Conservation (phyloP, 2,888 invertebrate genomes). For the Gasteruption jaculator region DNA sequence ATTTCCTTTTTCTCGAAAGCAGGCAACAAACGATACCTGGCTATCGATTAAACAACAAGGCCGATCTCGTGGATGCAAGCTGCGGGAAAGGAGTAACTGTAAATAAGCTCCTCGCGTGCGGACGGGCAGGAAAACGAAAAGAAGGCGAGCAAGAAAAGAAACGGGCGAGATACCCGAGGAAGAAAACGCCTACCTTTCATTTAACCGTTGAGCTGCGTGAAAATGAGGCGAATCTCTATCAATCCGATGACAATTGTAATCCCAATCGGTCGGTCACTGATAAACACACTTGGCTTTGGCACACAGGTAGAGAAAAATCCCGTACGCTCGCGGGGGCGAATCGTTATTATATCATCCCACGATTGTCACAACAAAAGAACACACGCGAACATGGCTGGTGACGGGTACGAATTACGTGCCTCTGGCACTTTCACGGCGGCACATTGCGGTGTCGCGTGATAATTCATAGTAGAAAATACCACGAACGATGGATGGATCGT, state of each 20-base stretch:
- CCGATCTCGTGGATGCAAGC: too few species aligned
- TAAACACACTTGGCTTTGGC: not conserved
- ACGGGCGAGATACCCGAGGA: not conserved
- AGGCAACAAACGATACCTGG: too few species aligned
- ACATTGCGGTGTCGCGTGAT: slow-evolving; percentile 34
- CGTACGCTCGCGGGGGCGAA: too few species aligned
- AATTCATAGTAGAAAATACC: slow-evolving; percentile 28
- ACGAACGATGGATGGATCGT: too few species aligned
- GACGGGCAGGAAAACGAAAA: too few species aligned
- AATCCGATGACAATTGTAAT: too few species aligned
- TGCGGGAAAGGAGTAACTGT: slow-evolving; percentile 1
- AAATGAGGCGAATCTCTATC: not conserved
- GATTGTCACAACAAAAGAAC: slow-evolving; percentile 39
- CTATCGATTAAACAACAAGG: too few species aligned
- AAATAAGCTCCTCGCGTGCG: not conserved
- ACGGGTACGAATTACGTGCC: slow-evolving; percentile 30
- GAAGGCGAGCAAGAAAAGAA: too few species aligned
- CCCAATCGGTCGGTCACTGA: too few species aligned
- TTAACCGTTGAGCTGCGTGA: too few species aligned
- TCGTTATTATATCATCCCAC: slow-evolving; percentile 36
- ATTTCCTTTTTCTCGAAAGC: too few species aligned
- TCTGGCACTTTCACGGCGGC: slow-evolving; percentile 33
- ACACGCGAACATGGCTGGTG: slow-evolving; percentile 36
- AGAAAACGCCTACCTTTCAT: slow-evolving; percentile 36
- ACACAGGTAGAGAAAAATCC: too few species aligned